A percentile compares a stretch with the other conserved stretches of the same genome.
These are phyloP conservation scores for Tholera decimalis DNA, from an alignment of 2,888 invertebrate genomes.

Conservation along the genomic window DNA sequence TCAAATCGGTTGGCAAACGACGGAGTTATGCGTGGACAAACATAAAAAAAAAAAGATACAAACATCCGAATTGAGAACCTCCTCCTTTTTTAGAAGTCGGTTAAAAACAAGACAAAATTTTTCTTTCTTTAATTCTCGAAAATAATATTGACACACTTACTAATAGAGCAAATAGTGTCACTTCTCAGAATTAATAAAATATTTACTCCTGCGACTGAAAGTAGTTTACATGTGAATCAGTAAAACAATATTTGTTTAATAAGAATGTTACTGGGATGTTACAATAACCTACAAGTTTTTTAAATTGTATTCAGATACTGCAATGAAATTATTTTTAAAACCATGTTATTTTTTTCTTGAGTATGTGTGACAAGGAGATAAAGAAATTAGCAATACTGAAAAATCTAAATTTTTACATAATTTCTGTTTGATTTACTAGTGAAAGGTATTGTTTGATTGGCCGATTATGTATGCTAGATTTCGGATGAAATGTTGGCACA, in stretches of 20 bases:
- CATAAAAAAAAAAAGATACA: too few relatives aligned
- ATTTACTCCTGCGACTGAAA: conserved; percentile 6
- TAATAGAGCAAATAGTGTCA: background rate
- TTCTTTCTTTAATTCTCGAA: background rate
- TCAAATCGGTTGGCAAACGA: too few relatives aligned
- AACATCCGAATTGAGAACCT: too few relatives aligned
- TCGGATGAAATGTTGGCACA: background rate
- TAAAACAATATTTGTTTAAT: conserved; percentile 13
- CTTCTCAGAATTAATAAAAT: background rate
- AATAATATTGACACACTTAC: conserved; percentile 1
- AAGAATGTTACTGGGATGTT: background rate
- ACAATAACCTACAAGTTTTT: background rate
- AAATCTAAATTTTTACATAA: background rate
- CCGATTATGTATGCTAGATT: background rate
- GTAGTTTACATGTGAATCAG: background rate
- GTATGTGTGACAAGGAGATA: background rate
- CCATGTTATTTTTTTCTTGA: background rate
- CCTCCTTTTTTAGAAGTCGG: too few relatives aligned
- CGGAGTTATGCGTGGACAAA: too few relatives aligned
- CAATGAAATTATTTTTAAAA: background rate
- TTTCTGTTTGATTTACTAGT: background rate
- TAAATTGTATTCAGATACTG: background rate
- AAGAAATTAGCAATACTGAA: background rate
- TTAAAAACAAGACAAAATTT: background rate
- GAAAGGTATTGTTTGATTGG: too few relatives aligned